Evolutionary conservation across 2,888 invertebrate genomes (phyloP).

Genomic region (Lymantria dispar): DNA sequence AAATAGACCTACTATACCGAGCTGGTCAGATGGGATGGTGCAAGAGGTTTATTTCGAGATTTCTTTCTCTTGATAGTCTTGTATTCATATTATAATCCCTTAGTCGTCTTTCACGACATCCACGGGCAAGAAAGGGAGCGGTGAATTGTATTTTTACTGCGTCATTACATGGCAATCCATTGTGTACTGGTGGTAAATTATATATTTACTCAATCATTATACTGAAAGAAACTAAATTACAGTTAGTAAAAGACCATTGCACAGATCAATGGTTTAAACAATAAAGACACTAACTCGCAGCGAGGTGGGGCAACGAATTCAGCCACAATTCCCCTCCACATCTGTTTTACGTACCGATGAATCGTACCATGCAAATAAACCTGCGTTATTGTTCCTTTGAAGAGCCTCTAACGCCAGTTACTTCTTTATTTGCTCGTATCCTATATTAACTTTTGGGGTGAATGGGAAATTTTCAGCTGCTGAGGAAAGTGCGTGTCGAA

Average conservation of each 20-base stretch:
- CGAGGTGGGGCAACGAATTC: slow-evolving; percentile 49
- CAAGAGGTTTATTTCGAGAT: too few species aligned
- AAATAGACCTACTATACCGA: too few species aligned
- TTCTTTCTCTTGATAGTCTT: too few species aligned
- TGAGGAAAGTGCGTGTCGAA: not conserved
- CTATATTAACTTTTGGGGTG: slow-evolving; percentile 27
- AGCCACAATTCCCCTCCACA: slow-evolving; percentile 60
- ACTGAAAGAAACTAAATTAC: too few species aligned
- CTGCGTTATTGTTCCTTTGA: slow-evolving; percentile 62
- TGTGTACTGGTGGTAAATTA: too few species aligned
- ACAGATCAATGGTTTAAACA: not conserved
- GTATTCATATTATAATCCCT: too few species aligned
- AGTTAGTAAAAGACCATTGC: not conserved
- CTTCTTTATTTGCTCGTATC: slow-evolving; percentile 42
- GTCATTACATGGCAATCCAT: too few species aligned
- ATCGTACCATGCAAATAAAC: slow-evolving; percentile 67
- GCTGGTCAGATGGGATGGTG: too few species aligned
- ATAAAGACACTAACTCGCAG: slow-evolving; percentile 13
- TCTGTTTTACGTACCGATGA: slow-evolving; percentile 69
- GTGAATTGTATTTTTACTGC: too few species aligned
- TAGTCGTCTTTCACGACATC: too few species aligned
- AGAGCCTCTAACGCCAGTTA: slow-evolving; percentile 44
- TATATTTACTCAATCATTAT: too few species aligned
- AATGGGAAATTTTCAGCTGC: slow-evolving; percentile 19
- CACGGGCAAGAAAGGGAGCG: too few species aligned